These are phyloP conservation scores for Leptopilina boulardi DNA, from an alignment of 1,140 invertebrate species.

Conservation along the genomic window DNA sequence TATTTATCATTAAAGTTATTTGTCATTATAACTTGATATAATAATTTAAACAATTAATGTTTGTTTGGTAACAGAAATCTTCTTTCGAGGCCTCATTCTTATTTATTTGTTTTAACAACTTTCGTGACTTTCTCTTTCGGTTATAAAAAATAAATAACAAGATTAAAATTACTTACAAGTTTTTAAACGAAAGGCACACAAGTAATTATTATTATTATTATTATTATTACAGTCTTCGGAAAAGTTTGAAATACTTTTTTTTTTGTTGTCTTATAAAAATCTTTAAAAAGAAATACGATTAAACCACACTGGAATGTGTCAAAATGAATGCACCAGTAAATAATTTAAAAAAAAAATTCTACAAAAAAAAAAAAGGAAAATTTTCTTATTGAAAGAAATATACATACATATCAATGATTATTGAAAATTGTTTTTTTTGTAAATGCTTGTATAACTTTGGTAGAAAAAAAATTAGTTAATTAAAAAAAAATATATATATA, in stretches of 20 bases:
- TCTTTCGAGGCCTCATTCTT: no score
- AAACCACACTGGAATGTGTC: slow-evolving; percentile 19
- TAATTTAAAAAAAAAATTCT: background rate
- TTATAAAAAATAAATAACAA: slow-evolving; percentile 26
- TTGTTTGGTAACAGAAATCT: no score
- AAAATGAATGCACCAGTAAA: background rate
- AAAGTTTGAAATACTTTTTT: background rate
- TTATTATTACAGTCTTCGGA: background rate
- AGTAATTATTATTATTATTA: no score
- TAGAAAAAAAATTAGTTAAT: background rate
- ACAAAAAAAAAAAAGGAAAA: background rate
- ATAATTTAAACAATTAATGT: background rate
- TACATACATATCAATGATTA: no score
- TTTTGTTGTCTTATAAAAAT: background rate
- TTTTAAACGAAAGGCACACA: slow-evolving; percentile 21
- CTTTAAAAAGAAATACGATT: background rate
- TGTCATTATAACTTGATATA: background rate
- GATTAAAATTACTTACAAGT: background rate
- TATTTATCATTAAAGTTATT: no score
- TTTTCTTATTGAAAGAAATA: background rate
- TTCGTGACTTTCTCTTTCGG: background rate
- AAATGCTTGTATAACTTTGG: background rate
- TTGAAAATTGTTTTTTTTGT: background rate
- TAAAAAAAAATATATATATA: background rate
- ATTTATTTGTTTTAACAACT: background rate